Evolutionary conservation across 2,888 invertebrate genomes (phyloP), one percentile per base, ranked within the genome.

Genomic region (Hydrotaea diabolus): DNA sequence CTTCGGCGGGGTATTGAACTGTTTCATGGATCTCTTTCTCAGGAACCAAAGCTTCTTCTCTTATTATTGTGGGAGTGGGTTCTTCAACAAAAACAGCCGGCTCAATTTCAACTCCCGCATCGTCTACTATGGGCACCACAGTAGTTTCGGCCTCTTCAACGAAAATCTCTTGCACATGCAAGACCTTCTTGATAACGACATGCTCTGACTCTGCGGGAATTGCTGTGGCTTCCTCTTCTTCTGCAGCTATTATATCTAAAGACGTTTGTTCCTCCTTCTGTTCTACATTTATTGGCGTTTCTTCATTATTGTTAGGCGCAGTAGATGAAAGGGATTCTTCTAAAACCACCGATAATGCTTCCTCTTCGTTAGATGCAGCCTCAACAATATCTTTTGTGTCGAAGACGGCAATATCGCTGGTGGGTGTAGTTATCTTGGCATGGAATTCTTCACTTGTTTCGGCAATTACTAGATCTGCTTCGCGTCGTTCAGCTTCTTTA

Each of bases 131-230:
- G 4, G 64, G 26, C 4, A 26, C 39, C 15, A 64, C 31, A 0
- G 82, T 82, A 26, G 66, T 76, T 80, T 69, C 80, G 5, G 53
- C 7, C 15, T 9, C 21, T 31, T 57, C 21, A n/a, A 59, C 72
- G 17, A 55, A 19, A 7, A 59, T 57, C 15, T 75, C 75, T 5
- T 85, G 39, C 23, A 53, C 43, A 15, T 86, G 84, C n/a, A 85
- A 81, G 3, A 86, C 86, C 11, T 88, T 87, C 59, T 88, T 87
- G n/a, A 86, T 84, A 2, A 86, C 85, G 21, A 82, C 62, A 39
- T 88, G 87, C 11, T 82, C 79, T 3, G 53, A 77, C 43, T 85
- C 62, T 2, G 80, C 84, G 8, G 86, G 83, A 23, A 72, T 17
- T 5, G 39, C 49, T 36, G 83, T 78, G 9, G 72, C 83, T n/a